Percentiles rank a stretch among this genome's conserved stretches.
Conservation (phyloP, 2,797 vertebrate genomes). For the Sebastes taczanowskii region DNA sequence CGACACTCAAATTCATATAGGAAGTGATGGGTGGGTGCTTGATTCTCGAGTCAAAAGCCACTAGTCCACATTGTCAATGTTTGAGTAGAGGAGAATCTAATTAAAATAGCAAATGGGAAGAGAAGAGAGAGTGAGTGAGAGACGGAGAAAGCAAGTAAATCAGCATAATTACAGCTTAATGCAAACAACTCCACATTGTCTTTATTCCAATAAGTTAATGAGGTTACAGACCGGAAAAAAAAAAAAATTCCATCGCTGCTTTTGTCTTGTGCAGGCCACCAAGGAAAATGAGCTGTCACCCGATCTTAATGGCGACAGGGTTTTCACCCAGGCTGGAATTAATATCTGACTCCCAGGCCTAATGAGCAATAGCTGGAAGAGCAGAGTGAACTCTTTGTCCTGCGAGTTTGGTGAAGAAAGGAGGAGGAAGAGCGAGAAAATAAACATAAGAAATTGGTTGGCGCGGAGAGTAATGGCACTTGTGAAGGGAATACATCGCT, state of each 20-base stretch:
- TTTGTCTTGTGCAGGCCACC: slow-evolving; percentile 74
- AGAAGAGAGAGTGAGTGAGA: slow-evolving; percentile 35
- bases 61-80: slow-evolving; percentile 63
- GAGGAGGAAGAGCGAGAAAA: neutral
- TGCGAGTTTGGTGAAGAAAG: slow-evolving; percentile 34
- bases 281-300: slow-evolving; percentile 80
- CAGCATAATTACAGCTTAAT: slow-evolving; percentile 82
- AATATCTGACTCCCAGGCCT: slow-evolving; percentile 70
- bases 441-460: slow-evolving; percentile 24
- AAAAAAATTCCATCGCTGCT: slow-evolving; percentile 75
- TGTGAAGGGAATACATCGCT: neutral
- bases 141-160: slow-evolving; percentile 60
- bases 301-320: slow-evolving; percentile 74
- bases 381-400: slow-evolving; percentile 47
- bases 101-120: slow-evolving; percentile 74
- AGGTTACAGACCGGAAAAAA: slow-evolving; percentile 71
- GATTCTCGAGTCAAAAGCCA: slow-evolving; percentile 64
- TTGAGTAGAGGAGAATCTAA: slow-evolving; percentile 72
- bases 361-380: slow-evolving; percentile 66
- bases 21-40: slow-evolving; percentile 40
- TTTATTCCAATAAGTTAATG: slow-evolving; percentile 84
- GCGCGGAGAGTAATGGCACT: slow-evolving; percentile 7
- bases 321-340: slow-evolving; percentile 68
- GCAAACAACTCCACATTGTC: slow-evolving; percentile 80
- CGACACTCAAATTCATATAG: slow-evolving; percentile 14